A percentile compares a stretch with the other conserved stretches of the same genome.
Conservation (phyloP, 1,140 invertebrate genomes). For the Drosophila sucinea region DNA sequence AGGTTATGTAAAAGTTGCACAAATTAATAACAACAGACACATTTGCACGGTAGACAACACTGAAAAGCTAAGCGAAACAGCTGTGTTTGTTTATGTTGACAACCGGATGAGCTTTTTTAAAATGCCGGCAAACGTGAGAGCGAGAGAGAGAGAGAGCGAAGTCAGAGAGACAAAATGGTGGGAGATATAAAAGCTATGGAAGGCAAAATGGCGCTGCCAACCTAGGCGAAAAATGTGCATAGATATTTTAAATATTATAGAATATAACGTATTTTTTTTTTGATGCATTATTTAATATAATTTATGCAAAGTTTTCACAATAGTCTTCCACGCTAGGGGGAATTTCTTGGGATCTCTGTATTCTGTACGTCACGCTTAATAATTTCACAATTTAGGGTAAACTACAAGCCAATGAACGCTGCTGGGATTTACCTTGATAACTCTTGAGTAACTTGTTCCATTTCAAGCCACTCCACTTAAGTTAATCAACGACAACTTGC, state of each 20-base stretch:
- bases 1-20: slow-evolving; percentile 24
- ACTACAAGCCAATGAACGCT: background rate
- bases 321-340: too few species aligned
- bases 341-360: too few species aligned
- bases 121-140: background rate
- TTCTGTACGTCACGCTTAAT: background rate
- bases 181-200: background rate
- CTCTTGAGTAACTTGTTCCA: background rate
- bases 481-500: slow-evolving; percentile 1
- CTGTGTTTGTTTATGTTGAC: slow-evolving; percentile 62
- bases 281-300: background rate
- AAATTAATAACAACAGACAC: slow-evolving; percentile 10
- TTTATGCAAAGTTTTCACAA: too few species aligned
- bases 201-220: background rate
- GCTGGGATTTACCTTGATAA: slow-evolving; percentile 1
- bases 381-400: slow-evolving; percentile 3
- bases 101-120: slow-evolving; percentile 24
- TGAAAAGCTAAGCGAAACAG: slow-evolving; percentile 35
- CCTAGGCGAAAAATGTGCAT: background rate
- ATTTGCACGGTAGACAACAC: slow-evolving; percentile 20
- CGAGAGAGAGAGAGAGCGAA: slow-evolving; percentile 2
- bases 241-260: background rate
- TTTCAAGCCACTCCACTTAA: background rate
- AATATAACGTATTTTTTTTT: background rate
- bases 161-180: background rate